phyloP scores from a whole-genome alignment of 1,140 invertebrate genomes.

The Amyelois transitella region DNA sequence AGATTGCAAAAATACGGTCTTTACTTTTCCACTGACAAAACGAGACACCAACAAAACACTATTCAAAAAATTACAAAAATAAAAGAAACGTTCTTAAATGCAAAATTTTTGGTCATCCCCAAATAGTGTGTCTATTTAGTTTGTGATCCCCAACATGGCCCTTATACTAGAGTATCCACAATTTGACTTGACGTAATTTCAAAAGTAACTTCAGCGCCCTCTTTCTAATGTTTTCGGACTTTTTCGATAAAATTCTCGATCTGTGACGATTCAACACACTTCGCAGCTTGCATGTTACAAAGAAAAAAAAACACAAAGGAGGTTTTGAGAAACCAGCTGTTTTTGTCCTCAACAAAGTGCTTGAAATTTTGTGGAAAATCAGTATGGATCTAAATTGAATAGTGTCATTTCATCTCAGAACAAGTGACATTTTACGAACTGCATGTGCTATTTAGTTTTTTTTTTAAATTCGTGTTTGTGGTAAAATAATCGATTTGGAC shows the following conservation, averaged over 20 bases:
- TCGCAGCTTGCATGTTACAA: slow-evolving; percentile 15
- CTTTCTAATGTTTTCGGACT: not conserved
- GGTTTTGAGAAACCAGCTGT: slow-evolving; percentile 58
- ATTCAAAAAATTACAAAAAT: too few relatives aligned
- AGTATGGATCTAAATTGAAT: slow-evolving; percentile 66
- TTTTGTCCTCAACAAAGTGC: slow-evolving; percentile 53
- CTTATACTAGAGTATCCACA: too few relatives aligned
- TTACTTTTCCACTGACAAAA: too few relatives aligned
- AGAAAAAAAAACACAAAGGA: slow-evolving; percentile 40
- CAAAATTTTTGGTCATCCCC: too few relatives aligned
- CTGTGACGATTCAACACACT: not conserved
- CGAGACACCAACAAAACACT: too few relatives aligned
- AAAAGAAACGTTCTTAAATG: too few relatives aligned
- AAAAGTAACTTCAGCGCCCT: not conserved
- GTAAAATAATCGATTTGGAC: slow-evolving; percentile 51
- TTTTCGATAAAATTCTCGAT: slow-evolving; percentile 1
- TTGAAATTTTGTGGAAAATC: slow-evolving; percentile 56
- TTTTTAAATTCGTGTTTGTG: slow-evolving; percentile 45
- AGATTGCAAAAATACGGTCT: too few relatives aligned
- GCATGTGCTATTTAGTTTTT: slow-evolving; percentile 37
- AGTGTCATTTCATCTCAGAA: slow-evolving; percentile 50
- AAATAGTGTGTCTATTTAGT: too few relatives aligned
- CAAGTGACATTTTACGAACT: slow-evolving; percentile 49
- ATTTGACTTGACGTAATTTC: not conserved
- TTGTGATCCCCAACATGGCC: too few relatives aligned